These are phyloP conservation scores for Sebastes goodei DNA, from an alignment of 2,797 vertebrate species.

Conservation along the genomic window DNA sequence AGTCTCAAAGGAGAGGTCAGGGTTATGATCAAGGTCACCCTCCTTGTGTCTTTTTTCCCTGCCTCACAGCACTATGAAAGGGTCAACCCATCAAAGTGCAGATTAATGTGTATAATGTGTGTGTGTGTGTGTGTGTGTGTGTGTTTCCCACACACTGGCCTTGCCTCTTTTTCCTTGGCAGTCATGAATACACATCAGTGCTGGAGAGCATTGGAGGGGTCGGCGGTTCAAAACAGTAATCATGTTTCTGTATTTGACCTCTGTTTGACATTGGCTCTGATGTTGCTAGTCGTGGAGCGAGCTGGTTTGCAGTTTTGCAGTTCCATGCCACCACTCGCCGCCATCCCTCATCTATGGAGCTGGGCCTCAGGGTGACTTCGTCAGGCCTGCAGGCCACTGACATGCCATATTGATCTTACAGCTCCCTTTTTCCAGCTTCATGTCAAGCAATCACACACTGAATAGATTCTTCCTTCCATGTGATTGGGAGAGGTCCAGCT, in stretches of 20 bases:
- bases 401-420: conserved; percentile 57
- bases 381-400: conserved; percentile 32
- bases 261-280: conserved; percentile 70
- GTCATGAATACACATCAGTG: conserved; percentile 77
- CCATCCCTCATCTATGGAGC: neutral
- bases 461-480: neutral
- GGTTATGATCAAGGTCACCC: conserved; percentile 38
- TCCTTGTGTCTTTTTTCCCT: conserved; percentile 2
- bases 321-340: neutral
- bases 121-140: neutral
- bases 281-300: conserved; percentile 38
- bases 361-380: conserved; percentile 24
- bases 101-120: too few relatives aligned
- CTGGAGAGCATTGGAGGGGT: conserved; percentile 36
- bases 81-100: conserved; percentile 54
- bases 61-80: conserved; percentile 43
- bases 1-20: conserved; percentile 37
- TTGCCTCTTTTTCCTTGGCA: conserved; percentile 28
- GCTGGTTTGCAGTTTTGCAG: neutral
- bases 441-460: conserved; percentile 29
- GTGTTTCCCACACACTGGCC: conserved; percentile 30
- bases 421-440: conserved; percentile 24
- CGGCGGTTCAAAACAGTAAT: conserved; percentile 58
- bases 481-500: conserved; percentile 33
- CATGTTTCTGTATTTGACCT: conserved; percentile 62